Base-by-base conservation (phyloP, 2,113 vertebrate species). In the Telmatochromis sp. region DNA sequence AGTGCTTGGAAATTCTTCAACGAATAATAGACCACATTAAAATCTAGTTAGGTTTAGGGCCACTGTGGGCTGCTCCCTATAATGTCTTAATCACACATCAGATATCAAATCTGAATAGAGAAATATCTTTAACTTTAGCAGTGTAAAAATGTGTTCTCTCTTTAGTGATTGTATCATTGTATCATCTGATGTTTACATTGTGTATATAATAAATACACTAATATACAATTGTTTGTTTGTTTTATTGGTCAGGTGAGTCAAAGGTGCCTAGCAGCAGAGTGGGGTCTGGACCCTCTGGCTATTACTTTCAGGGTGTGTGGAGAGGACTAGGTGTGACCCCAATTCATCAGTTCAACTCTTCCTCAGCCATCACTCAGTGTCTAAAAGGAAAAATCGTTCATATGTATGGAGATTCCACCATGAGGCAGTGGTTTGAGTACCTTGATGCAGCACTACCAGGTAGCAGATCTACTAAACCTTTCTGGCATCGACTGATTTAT, bases 361-460 rank as follows among this genome's bases (percentile, higher is more conserved):
- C 53, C 11, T 55, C 53, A 55, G 53, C 21, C 53, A 26, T 55
- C 53, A 55, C 53, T 55, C 53, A 55, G 53, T 55, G 53, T 23
- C 21, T 55, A 55, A 55, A 55, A 55, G 53, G 53, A 55, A 55
- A 55, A 55, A 55, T 1, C 2, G 1, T 55, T 55, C 53, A 55
- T 13, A 55, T 55, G 21, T 7, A 55, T 26, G 53, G 53, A 55
- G 53, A 55, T 55, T 55, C 53, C 11, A 55, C 53, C 53, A 55
- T 55, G 53, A 55, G 53, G 21, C 21, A 55, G 53, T 55, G 53
- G 53, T 55, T 55, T 55, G 53, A 55, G 53, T 55, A 55, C 53
- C 53, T 55, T 55, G 53, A 55, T 55, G 53, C 21, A 55, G 11
- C 53, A 13, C 11, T 55, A 55, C 53, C 53, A 55, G 53, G 53